Conservation (phyloP, 2,113 vertebrate genomes). For the Protobothrops mucrosquamatus region DNA sequence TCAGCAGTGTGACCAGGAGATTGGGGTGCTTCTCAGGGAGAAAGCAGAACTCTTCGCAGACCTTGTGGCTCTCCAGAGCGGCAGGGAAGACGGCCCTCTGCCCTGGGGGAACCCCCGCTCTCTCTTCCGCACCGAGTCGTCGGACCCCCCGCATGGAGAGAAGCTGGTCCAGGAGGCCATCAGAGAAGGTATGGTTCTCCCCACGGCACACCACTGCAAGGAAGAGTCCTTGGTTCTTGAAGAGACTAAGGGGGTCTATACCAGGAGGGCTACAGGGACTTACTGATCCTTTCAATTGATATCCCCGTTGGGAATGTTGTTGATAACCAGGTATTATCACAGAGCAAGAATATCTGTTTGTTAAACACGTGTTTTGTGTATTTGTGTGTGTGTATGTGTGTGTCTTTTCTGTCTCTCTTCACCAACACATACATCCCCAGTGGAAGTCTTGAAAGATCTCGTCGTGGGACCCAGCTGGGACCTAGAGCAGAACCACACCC, state of each 20-base stretch:
- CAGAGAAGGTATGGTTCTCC: conserved; percentile 72
- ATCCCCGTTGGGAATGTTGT: neutral
- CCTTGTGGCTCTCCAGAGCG: conserved; percentile 54
- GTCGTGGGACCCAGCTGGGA: conserved; percentile 72
- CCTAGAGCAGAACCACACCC: conserved; percentile 57
- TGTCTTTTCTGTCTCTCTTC: neutral
- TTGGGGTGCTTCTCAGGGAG: conserved; percentile 84
- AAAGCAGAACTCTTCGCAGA: conserved; percentile 84
- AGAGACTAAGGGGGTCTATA: neutral
- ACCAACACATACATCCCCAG: conserved; percentile 47
- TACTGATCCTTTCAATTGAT: too few species aligned
- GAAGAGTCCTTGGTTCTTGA: neutral
- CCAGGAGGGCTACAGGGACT: neutral
- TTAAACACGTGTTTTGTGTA: neutral
- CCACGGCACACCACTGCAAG: neutral
- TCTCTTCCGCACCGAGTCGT: conserved; percentile 79
- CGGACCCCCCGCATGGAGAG: conserved; percentile 77
- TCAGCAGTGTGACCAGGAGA: conserved; percentile 82
- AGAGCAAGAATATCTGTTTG: neutral
- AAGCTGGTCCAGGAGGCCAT: conserved; percentile 81
- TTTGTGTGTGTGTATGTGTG: too few species aligned
- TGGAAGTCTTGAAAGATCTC: conserved; percentile 83
- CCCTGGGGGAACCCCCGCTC: conserved; percentile 67
- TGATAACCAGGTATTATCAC: neutral
- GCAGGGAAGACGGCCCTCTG: conserved; percentile 34